Conservation (phyloP, 2,888 invertebrate genomes). For the Drosophila macrospina region DNA sequence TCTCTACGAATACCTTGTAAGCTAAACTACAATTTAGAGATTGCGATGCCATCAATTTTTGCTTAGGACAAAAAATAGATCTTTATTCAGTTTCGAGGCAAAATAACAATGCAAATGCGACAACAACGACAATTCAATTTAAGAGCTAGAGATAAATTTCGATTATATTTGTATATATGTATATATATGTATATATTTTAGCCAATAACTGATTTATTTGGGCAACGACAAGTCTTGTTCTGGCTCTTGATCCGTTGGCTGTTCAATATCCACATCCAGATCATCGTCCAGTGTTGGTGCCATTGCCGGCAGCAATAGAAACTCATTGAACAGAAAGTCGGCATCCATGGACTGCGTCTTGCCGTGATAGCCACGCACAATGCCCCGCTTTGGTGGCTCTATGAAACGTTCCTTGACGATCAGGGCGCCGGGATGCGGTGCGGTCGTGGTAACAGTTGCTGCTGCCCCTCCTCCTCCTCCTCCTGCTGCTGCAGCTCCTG, state of each 20-base stretch:
- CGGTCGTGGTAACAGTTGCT: slow-evolving; percentile 6
- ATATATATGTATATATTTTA: background rate
- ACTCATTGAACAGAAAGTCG: slow-evolving; percentile 83
- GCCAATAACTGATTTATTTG: slow-evolving; percentile 11
- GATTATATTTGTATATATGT: slow-evolving; percentile 2
- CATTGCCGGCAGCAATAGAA: slow-evolving; percentile 76
- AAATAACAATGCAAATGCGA: slow-evolving; percentile 38
- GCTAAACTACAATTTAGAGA: too few relatives aligned
- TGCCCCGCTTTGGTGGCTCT: slow-evolving; percentile 86
- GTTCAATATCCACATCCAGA: slow-evolving; percentile 13
- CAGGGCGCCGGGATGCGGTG: slow-evolving; percentile 84
- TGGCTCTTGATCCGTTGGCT: slow-evolving; percentile 19
- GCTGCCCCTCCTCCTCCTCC: background rate
- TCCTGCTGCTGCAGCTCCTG: background rate
- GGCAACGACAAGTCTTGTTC: background rate
- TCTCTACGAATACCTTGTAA: too few relatives aligned
- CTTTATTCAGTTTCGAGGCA: slow-evolving; percentile 46
- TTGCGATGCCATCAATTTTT: background rate
- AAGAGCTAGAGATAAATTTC: slow-evolving; percentile 17
- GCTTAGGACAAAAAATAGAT: slow-evolving; percentile 59
- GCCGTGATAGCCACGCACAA: slow-evolving; percentile 85
- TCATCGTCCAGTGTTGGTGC: slow-evolving; percentile 43
- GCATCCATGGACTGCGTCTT: slow-evolving; percentile 85
- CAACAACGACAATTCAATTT: slow-evolving; percentile 54
- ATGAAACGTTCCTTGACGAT: slow-evolving; percentile 86